Evolutionary conservation across 2,888 invertebrate species (phyloP), one percentile per base, ranked within the genome.

Genomic region (Hymenopus coronatus): DNA sequence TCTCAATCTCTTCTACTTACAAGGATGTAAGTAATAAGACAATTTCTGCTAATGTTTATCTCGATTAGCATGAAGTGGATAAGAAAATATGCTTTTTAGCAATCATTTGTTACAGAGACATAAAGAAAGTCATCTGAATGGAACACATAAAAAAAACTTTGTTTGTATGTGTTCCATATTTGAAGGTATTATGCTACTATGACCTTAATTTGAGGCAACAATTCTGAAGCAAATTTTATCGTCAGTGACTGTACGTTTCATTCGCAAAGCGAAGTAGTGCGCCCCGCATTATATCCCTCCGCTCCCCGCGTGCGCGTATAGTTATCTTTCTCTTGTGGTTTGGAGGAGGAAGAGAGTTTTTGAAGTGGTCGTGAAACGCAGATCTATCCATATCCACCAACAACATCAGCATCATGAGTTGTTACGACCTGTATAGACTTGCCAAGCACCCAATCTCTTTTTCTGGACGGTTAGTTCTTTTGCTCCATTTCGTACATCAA

Each of bases 391-490:
- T 70, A 70, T 70, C 54, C 25, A 70, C 54, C 54, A 70, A 70
- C 54, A 70, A 70, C 54, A 70, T 70, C 54, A 70, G 54, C 54
- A 70, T 70, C 54, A 70, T 70, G 54, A 70, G 54, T 70, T 70
- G 54, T 70, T 70, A 70, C 54, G 54, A 70, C 54, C 54, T 70
- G 54, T 70, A 70, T 70, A 70, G 54, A 70, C 54, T 70, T 70
- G 54, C 54, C 54, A 81, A 89, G 89, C 85, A 85, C 28, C 89
- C 88, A 89, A 89, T 89, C 89, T 89, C 88, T 88, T 89, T 89
- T 89, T 89, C 89, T 89, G 87, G 89, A 85, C 89, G 89, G 89
- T 89, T 89, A 89, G 84, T 89, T 89, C 88, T 88, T 89, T 88
- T 85, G 82, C 89, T 82, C 88, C 89, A 88, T 89, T 89, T 88